Percentiles rank a stretch among this genome's conserved stretches.
These are phyloP conservation scores for Chondrilla cf. caribensis DNA, from an alignment of 37 sponge, comb jelly and placozoan species.

Conservation along the genomic window DNA sequence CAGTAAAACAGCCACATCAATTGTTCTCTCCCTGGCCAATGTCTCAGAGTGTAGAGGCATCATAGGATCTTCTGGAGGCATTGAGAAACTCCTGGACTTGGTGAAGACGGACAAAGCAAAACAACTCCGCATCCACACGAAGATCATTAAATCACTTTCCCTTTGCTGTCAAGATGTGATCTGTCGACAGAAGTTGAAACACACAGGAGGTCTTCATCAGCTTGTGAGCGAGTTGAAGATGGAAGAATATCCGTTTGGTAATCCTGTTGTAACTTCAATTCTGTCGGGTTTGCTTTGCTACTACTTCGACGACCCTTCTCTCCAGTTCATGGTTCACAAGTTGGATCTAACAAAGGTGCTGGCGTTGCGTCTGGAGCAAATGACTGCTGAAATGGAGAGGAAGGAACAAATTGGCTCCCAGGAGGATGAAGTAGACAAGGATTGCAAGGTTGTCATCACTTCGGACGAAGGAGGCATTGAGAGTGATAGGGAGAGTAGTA, in stretches of 20 bases:
- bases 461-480: not conserved
- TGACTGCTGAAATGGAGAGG: not conserved
- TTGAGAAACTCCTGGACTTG: not conserved
- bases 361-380: not conserved
- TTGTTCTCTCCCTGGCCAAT: not conserved
- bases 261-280: not conserved
- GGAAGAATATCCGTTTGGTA: not conserved
- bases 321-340: not conserved
- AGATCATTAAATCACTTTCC: conserved; percentile 6
- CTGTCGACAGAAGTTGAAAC: not conserved
- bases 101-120: not conserved
- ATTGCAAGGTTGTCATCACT: not conserved
- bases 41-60: not conserved
- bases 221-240: not conserved
- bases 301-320: not conserved
- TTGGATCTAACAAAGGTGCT: not conserved
- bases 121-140: not conserved
- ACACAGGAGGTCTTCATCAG: not conserved
- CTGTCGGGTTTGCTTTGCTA: not conserved
- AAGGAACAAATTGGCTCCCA: not conserved
- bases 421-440: not conserved
- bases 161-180: not conserved
- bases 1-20: not conserved
- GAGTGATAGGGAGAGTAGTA: not conserved
- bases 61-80: not conserved